Conservation (phyloP, 1,140 invertebrate species). For the Lutraria rhynchaena region DNA sequence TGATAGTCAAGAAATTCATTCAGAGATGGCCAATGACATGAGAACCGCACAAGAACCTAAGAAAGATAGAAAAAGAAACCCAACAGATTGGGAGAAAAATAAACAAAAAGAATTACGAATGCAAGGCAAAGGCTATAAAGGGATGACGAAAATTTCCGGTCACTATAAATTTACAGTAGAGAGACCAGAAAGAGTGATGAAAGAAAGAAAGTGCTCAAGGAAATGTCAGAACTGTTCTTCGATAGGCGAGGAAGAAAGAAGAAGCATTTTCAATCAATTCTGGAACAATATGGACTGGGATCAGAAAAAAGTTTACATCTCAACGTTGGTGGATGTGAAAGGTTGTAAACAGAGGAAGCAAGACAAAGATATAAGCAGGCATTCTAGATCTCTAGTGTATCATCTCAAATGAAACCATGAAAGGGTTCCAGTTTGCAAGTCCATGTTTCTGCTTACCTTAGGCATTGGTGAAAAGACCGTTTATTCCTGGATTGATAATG, state of each 20-base stretch:
- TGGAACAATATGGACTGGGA: constrained; percentile 1
- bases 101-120: constrained; percentile 18
- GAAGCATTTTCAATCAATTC: too few species aligned
- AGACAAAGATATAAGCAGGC: background rate
- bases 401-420: too few species aligned
- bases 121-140: constrained; percentile 15
- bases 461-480: constrained; percentile 19
- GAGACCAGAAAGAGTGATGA: background rate
- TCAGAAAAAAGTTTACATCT: background rate
- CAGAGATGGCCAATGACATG: too few species aligned
- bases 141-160: background rate
- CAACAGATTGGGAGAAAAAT: background rate
- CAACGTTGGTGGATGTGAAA: background rate
- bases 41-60: too few species aligned
- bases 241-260: constrained; percentile 4
- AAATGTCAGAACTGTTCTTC: background rate
- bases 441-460: constrained; percentile 10
- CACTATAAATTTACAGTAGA: background rate
- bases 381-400: background rate
- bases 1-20: too few species aligned
- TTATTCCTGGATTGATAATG: background rate
- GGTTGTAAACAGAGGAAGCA: background rate
- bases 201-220: constrained; percentile 1
- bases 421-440: background rate
- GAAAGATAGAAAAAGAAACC: too few species aligned